Base-by-base conservation (phyloP, 2,113 vertebrate species). In the Chaetura pelagica region DNA sequence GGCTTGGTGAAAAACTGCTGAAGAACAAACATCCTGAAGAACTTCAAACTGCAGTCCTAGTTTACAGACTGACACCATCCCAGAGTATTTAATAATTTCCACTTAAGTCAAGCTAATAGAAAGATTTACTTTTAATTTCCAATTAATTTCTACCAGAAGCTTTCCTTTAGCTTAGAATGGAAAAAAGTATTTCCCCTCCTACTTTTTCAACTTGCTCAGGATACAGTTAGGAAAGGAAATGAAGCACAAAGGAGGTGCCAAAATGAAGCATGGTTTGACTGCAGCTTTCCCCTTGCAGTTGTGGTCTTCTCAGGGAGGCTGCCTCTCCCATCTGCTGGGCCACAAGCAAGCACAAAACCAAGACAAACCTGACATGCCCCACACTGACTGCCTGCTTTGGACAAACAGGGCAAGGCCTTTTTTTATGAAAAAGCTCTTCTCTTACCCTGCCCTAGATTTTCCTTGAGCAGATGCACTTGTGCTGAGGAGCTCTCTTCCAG, bases 101-200 rank as follows among this genome's bases (percentile, higher is more conserved):
- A 94, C 46, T 86, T 38, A 26, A 88, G 52, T 78, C 71, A 35
- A 87, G 52, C 83, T 76, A 88, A 83, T 7, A 95, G 83, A 85
- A 88, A 85, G 54, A 76, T 2, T 80, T 68, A 75, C 84, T 57
- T 87, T 72, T 11, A 48, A 86, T 92, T 96, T 96, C 83, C 93
- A 92, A 58, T 48, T 79, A 86, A 83, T 30, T 55, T 23, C 63
- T 64, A 73, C 75, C 72, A 92, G 44, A 90, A 92, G 49, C 35
- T 83, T 92, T 90, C 86, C 89, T 86, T 61, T 6, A 52, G 48
- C 3, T 79, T 27, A 48, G 9, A n/a, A 44, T 23, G 79, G 93
- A 96, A 94, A 81, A 90, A 89, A 77, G 13, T 19, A 18, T n/a
- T 81, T 62, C 77, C 64, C 18, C 23, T 76, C 32, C 40, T 38